A percentile compares a stretch with the other conserved stretches of the same genome.
Evolutionary conservation across 2,888 invertebrate genomes (phyloP).

Genomic region (Phania funesta): DNA sequence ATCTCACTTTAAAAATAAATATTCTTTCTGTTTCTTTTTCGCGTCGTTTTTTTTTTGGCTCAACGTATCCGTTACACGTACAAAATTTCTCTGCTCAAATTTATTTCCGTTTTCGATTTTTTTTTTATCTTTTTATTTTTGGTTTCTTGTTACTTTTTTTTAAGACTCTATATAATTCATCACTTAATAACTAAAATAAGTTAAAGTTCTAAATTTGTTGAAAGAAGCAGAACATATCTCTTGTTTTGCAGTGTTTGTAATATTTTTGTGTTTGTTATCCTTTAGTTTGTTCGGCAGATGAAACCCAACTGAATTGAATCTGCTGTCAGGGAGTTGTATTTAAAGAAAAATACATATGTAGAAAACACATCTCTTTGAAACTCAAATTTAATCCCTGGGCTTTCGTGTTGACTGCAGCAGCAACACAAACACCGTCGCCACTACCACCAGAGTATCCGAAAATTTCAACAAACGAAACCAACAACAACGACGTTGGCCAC

Average conservation of each 20-base stretch:
- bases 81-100: constrained; percentile 60
- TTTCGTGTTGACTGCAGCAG: constrained; percentile 39
- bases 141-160: constrained; percentile 32
- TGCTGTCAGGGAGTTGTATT: constrained; percentile 78
- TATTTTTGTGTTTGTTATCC: constrained; percentile 58
- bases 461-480: constrained; percentile 30
- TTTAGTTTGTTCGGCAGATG: constrained; percentile 74
- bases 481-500: not conserved
- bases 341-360: constrained; percentile 73
- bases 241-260: not conserved
- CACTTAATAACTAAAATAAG: constrained; percentile 47
- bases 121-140: constrained; percentile 21
- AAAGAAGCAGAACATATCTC: not conserved
- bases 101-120: constrained; percentile 53
- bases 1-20: constrained; percentile 22
- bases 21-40: constrained; percentile 24
- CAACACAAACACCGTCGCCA: constrained; percentile 22
- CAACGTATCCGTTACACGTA: constrained; percentile 72
- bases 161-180: not conserved
- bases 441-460: constrained; percentile 28
- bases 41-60: constrained; percentile 44
- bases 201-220: constrained; percentile 32
- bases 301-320: constrained; percentile 76
- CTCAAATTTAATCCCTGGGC: constrained; percentile 63
- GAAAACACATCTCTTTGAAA: constrained; percentile 47